Evolutionary conservation across 1,140 invertebrate species (phyloP).

Genomic region (Dryas iulia): DNA sequence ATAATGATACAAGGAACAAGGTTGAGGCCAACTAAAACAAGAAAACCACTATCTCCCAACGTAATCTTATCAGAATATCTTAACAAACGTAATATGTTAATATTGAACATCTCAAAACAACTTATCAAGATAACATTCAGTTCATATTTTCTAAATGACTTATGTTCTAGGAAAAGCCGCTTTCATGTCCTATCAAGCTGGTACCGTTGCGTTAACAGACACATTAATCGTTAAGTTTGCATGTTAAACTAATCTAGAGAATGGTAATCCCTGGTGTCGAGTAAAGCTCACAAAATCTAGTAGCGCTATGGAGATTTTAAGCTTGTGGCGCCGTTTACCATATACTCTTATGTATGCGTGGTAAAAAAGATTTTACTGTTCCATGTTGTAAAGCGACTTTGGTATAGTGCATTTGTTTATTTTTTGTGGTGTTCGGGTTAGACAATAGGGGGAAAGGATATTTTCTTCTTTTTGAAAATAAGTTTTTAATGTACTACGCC

Average conservation of each 20-base stretch:
- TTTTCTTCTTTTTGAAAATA: too few species aligned
- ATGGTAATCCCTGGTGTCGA: conserved; percentile 45
- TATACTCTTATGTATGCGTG: not conserved
- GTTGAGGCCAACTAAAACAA: not conserved
- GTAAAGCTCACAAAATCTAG: conserved; percentile 50
- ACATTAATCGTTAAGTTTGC: conserved; percentile 45
- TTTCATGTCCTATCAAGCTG: conserved; percentile 16
- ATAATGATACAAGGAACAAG: too few species aligned
- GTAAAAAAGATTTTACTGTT: not conserved
- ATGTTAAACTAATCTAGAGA: conserved; percentile 39
- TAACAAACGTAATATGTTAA: conserved; percentile 14
- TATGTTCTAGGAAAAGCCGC: conserved; percentile 21
- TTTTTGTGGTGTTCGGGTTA: too few species aligned
- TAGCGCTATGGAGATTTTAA: conserved; percentile 21
- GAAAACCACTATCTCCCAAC: not conserved
- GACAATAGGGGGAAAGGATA: too few species aligned
- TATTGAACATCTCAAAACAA: conserved; percentile 24
- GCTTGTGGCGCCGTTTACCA: not conserved
- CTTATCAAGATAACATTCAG: conserved; percentile 22
- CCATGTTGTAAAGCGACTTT: not conserved
- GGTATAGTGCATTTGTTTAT: not conserved
- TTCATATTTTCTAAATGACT: conserved; percentile 17
- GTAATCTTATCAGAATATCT: conserved; percentile 21
- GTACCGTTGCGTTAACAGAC: conserved; percentile 32
- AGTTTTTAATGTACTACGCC: too few species aligned